These are phyloP conservation scores for Drosophila parabipectinata DNA, from an alignment of 1,140 invertebrate species.

Conservation along the genomic window DNA sequence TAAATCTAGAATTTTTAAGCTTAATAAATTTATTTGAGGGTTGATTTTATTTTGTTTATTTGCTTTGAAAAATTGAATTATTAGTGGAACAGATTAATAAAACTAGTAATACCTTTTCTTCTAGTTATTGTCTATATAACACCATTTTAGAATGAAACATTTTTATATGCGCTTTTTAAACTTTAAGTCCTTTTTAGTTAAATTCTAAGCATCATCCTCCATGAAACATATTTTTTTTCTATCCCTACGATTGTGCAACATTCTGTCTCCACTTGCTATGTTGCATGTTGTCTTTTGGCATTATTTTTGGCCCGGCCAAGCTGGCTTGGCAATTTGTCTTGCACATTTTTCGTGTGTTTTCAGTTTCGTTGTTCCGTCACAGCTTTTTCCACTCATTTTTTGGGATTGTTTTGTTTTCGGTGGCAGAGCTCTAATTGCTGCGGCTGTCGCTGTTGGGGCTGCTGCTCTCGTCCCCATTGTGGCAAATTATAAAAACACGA, in stretches of 20 bases:
- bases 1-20: background rate
- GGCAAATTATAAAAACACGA: slow-evolving; percentile 68
- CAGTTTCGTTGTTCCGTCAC: slow-evolving; percentile 29
- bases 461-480: slow-evolving; percentile 49
- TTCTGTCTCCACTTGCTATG: slow-evolving; percentile 13
- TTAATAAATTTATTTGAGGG: background rate
- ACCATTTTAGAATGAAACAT: too few relatives aligned
- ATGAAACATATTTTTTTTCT: background rate
- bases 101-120: too few relatives aligned
- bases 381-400: slow-evolving; percentile 19
- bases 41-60: background rate
- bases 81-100: too few relatives aligned
- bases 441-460: slow-evolving; percentile 60
- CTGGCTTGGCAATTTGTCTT: slow-evolving; percentile 58
- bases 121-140: too few relatives aligned
- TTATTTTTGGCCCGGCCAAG: slow-evolving; percentile 34
- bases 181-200: background rate
- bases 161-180: too few relatives aligned
- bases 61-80: too few relatives aligned
- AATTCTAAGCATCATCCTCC: too few relatives aligned
- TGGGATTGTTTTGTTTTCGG: slow-evolving; percentile 49
- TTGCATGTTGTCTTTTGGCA: slow-evolving; percentile 44
- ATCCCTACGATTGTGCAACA: slow-evolving; percentile 8
- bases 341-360: slow-evolving; percentile 38
- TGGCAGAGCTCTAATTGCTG: slow-evolving; percentile 69